Evolutionary conservation across 2,113 vertebrate species (phyloP).

Genomic region (Formicarius rufipectus): DNA sequence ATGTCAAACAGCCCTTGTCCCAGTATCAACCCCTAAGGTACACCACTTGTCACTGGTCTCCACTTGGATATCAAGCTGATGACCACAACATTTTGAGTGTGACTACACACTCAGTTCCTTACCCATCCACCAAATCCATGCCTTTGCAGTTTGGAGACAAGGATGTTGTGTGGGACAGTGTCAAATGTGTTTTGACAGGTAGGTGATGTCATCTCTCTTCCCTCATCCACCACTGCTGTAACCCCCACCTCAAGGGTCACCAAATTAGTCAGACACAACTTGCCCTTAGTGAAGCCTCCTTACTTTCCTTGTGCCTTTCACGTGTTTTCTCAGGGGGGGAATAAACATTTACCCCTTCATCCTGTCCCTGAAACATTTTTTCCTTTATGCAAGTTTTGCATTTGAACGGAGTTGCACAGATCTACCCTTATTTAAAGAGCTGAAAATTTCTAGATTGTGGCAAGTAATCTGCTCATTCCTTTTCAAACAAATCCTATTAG

Average conservation of each 20-base stretch:
- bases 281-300: neutral
- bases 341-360: neutral
- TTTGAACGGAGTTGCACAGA: neutral
- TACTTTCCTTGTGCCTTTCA: neutral
- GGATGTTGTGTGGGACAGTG: neutral
- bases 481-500: constrained; percentile 28
- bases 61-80: neutral
- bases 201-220: neutral
- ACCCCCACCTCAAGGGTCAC: neutral
- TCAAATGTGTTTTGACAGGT: neutral
- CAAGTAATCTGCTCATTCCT: neutral
- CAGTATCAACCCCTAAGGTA: neutral
- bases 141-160: neutral
- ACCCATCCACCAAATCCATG: neutral
- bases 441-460: neutral
- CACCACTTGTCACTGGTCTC: neutral
- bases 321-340: neutral
- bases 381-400: neutral
- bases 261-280: neutral
- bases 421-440: neutral
- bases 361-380: neutral
- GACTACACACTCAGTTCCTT: neutral
- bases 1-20: neutral
- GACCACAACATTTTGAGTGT: neutral
- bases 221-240: neutral